Percentiles rank a stretch among this genome's conserved stretches.
Evolutionary conservation across 2,888 invertebrate species (phyloP).

Genomic region (Melitaea athalia): DNA sequence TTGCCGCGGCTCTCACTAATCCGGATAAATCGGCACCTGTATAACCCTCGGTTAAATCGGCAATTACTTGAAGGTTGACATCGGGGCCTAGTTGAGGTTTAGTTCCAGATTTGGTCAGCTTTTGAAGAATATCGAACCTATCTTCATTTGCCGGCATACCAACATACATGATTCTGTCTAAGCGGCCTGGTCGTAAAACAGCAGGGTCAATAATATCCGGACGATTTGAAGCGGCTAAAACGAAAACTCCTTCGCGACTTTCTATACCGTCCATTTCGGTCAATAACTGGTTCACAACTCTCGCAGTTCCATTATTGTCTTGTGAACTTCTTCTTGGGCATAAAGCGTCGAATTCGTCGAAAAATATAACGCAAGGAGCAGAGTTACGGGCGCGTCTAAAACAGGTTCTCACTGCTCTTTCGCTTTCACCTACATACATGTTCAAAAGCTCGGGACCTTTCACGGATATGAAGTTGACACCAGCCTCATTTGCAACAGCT

Average conservation of each 20-base stretch:
- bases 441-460: conserved; percentile 99
- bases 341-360: conserved; percentile 98
- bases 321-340: conserved; percentile 94
- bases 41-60: conserved; percentile 87
- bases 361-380: conserved; percentile 98
- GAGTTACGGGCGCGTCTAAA: conserved; percentile 97
- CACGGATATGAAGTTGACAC: conserved; percentile 98
- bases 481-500: conserved; percentile 99
- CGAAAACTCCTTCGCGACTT: conserved; percentile 94
- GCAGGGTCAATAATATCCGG: conserved; percentile 99
- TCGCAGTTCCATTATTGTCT: conserved; percentile 86
- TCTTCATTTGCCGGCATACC: conserved; percentile 92
- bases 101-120: conserved; percentile 94
- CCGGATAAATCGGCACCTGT: conserved; percentile 97
- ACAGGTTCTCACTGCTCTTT: conserved; percentile 96
- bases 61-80: conserved; percentile 88
- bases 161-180: conserved; percentile 95
- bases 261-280: conserved; percentile 99
- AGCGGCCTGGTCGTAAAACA: conserved; percentile 92
- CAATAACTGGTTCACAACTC: conserved; percentile 97
- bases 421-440: conserved; percentile 99
- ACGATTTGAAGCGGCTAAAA: conserved; percentile 97
- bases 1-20: conserved; percentile 93
- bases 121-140: conserved; percentile 92
- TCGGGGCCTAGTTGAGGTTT: conserved; percentile 89